phyloP scores from a whole-genome alignment of 2,113 vertebrate species.

The Dasyprocta punctata region DNA sequence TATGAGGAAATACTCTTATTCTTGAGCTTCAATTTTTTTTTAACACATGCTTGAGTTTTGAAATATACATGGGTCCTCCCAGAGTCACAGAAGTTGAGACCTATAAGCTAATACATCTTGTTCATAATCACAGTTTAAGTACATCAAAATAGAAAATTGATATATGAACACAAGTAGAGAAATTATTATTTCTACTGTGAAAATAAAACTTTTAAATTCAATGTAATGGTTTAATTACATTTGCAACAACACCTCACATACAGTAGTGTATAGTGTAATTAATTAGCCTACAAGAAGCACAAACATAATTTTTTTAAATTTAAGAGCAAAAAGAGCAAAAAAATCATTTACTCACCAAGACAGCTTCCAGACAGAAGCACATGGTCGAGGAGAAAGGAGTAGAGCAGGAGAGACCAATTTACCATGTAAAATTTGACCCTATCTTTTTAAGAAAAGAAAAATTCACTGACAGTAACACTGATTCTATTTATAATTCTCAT shows the following conservation, averaged over 20 bases:
- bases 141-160: not conserved
- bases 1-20: not conserved
- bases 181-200: constrained; percentile 8
- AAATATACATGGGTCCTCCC: not conserved
- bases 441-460: constrained; percentile 16
- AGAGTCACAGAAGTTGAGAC: constrained; percentile 3
- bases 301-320: too few relatives aligned
- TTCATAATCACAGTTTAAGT: not conserved
- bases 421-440: not conserved
- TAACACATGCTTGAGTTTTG: not conserved
- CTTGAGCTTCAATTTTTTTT: not conserved
- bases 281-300: not conserved
- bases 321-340: too few relatives aligned
- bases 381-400: not conserved
- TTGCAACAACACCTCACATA: constrained; percentile 26
- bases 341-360: not conserved
- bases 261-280: not conserved
- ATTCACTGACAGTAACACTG: not conserved
- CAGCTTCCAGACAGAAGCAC: not conserved
- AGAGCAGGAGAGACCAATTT: not conserved
- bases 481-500: constrained; percentile 23
- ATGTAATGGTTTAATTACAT: constrained; percentile 30
- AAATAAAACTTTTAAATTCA: not conserved
- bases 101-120: not conserved
- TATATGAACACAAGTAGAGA: not conserved